These are phyloP conservation scores for Leptopilina drosophilae DNA, from an alignment of 2,888 invertebrate genomes.

Conservation along the genomic window DNA sequence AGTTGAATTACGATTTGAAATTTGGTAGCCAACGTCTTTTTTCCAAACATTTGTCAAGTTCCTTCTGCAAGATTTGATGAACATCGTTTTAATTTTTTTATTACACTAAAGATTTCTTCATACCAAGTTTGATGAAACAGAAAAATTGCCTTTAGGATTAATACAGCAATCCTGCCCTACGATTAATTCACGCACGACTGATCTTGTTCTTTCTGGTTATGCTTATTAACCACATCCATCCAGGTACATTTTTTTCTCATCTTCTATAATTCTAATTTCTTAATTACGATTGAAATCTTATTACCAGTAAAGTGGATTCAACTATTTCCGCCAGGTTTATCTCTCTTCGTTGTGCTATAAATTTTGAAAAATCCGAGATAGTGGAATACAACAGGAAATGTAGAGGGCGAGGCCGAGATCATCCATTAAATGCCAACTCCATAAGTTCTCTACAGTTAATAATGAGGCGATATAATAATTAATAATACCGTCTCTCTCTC, in stretches of 20 bases:
- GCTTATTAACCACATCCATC: too few species aligned
- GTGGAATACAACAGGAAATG: slow-evolving; percentile 6
- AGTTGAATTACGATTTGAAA: too few species aligned
- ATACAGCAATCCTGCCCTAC: too few species aligned
- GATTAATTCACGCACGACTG: too few species aligned
- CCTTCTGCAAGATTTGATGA: too few species aligned
- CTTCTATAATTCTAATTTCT: background rate
- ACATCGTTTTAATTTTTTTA: too few species aligned
- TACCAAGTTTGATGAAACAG: too few species aligned
- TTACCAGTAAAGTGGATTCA: background rate
- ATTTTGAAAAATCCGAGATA: background rate
- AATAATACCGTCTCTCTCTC: slow-evolving; percentile 56
- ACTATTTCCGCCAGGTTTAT: background rate
- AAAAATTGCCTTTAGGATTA: too few species aligned
- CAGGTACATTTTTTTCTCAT: background rate
- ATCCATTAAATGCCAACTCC: background rate
- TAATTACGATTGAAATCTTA: slow-evolving; percentile 18
- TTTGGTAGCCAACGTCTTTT: too few species aligned
- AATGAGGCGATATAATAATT: slow-evolving; percentile 63
- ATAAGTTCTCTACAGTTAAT: slow-evolving; percentile 53
- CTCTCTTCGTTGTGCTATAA: slow-evolving; percentile 2
- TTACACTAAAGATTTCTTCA: too few species aligned
- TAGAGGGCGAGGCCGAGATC: slow-evolving; percentile 5
- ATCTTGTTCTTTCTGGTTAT: too few species aligned
- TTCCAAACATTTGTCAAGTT: too few species aligned